Base-by-base conservation (phyloP, 2,888 invertebrate species). In the Cyrtodaria siliqua region DNA sequence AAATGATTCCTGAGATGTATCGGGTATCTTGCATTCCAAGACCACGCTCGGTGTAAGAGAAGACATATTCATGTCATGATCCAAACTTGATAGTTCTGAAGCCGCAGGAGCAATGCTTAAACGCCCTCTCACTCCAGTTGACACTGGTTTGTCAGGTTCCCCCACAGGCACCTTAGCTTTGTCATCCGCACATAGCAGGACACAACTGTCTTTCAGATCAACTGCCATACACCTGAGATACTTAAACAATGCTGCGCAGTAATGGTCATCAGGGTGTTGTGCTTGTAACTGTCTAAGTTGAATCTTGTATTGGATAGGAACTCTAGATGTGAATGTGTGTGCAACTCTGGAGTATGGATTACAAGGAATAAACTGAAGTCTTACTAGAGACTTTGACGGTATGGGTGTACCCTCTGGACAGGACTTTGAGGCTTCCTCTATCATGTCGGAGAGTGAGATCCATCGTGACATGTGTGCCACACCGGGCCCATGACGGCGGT, bases 131-230 rank as follows among this genome's bases (percentile, higher is more conserved):
- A 72, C 75, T 20, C 72, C 72, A 47, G 75, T 72, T 18, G 72
- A 79, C 8, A 79, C 61, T 20, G 56, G 33, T 24, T n/a, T 6
- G 18, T 61, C 77, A 12, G 77, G 77, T 6, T 74, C 56, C 4
- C 77, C 81, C 38, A 67, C 27, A 16, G 67, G 77, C 1, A 81
- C 59, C 55, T 81, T 78, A 38, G 77, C 67, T 53, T 81, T 81
- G 40, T 81, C 81, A 61, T 77, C 74, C 26, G 49, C 63, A 40
- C 42, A 70, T 14, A 67, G 26, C 14, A 77, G 12, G 33, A 38
- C 29, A 26, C 23, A 24, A 16, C 60, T 50, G 16, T 40, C 14
- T 9, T 20, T 4, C 12, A 50, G 20, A 12, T 56, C 59, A 33
- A 57, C 18, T 16, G 1, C 29, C 23, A n/a, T 68, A 27, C 16